Evolutionary conservation across 2,113 vertebrate species (phyloP).

Genomic region (Formicarius rufipectus): DNA sequence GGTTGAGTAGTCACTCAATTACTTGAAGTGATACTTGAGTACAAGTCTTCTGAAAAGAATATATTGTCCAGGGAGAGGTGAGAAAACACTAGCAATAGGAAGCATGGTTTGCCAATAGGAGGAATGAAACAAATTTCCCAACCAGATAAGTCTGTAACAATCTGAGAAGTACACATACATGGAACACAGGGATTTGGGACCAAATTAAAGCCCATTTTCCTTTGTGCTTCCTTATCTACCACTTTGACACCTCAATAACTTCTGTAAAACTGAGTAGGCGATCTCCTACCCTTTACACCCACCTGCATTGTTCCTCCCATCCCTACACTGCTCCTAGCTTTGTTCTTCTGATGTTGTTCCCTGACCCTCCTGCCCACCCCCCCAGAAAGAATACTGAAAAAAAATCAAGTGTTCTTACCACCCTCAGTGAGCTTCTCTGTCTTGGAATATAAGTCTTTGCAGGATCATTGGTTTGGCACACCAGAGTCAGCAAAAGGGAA

Average conservation of each 20-base stretch:
- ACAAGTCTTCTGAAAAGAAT: neutral
- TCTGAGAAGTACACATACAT: neutral
- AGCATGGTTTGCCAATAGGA: neutral
- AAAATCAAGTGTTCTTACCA: neutral
- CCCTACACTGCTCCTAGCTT: neutral
- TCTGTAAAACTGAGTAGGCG: neutral
- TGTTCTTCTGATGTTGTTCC: fast-evolving
- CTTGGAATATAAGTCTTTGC: neutral
- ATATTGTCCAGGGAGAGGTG: neutral
- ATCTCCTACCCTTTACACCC: neutral
- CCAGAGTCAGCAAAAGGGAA: neutral
- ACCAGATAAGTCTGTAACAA: neutral
- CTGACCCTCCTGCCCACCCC: neutral
- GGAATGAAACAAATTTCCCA: neutral
- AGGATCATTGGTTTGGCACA: neutral
- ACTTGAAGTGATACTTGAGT: neutral
- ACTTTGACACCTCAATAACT: neutral
- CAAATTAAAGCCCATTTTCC: neutral
- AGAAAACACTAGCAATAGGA: neutral
- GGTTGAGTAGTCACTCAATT: neutral
- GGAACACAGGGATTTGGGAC: neutral
- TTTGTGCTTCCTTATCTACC: neutral
- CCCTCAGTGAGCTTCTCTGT: neutral
- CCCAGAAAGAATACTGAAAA: too few relatives aligned
- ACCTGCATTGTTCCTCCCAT: neutral